Evolutionary conservation across 2,113 vertebrate genomes (phyloP).

Genomic region (Vicugna pacos): DNA sequence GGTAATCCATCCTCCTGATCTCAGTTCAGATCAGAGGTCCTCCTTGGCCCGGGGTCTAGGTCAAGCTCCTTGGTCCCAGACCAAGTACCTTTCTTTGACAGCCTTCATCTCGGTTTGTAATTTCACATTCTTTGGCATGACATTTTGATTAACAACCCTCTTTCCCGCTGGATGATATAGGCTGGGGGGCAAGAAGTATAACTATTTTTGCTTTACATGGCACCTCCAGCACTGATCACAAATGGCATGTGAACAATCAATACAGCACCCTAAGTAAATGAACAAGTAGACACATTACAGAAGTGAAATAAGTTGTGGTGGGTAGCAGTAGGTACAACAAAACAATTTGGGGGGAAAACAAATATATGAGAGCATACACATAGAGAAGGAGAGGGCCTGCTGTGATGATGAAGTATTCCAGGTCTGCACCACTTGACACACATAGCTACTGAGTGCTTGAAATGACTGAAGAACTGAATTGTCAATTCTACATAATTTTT

Average conservation of each 20-base stretch:
- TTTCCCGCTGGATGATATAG: not conserved
- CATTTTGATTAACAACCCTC: not conserved
- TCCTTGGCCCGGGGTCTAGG: not conserved
- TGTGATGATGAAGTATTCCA: not conserved
- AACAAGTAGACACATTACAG: not conserved
- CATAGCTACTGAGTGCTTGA: not conserved
- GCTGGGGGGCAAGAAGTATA: not conserved
- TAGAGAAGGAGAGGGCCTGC: not conserved
- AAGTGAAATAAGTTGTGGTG: not conserved
- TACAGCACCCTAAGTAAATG: not conserved
- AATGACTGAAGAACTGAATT: not conserved
- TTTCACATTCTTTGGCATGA: not conserved
- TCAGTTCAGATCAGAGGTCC: not conserved
- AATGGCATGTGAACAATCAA: not conserved
- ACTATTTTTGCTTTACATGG: not conserved
- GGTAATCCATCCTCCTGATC: not conserved
- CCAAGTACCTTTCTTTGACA: not conserved
- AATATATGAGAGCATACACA: not conserved
- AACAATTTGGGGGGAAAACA: not conserved
- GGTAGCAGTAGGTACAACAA: not conserved
- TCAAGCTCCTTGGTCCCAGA: not conserved
- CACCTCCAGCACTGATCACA: not conserved
- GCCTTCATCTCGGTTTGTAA: not conserved
- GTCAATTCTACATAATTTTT: not conserved
- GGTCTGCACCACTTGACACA: not conserved